Base-by-base conservation (phyloP, 2,113 vertebrate species). In the Actenoides lindsayi region DNA sequence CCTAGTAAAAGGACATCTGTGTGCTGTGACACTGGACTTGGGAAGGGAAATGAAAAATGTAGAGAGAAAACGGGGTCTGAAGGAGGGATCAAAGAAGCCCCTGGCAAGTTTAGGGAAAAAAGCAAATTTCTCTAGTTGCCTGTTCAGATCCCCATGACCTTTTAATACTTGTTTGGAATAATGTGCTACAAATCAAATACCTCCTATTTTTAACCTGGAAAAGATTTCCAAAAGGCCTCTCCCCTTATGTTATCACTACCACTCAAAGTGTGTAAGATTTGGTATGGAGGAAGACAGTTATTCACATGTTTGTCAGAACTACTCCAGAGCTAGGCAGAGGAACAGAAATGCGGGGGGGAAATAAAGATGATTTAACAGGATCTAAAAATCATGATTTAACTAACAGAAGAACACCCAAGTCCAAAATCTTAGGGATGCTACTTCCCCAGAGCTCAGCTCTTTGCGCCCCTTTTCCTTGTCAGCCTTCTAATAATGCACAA, bases 11-110 rank as follows among this genome's bases (percentile, higher is more conserved):
- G 64, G 44, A 39, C 17, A 63, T 8, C 37, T 44, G 11, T 21
- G 16, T 48, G 35, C 50, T 50, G 37, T 5, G 16, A 70, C 2
- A 44, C 0, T 0, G 16, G 27, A 19, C 42, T 37, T 21, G 28
- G 50, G 56, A 71, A 81, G 35, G 50, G 18, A 63, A 44, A 44
- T 11, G 11, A 15, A 84, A 73, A 87, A 37, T 2, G 9, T 6
- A 13, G 56, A 63, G 30, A 53, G 35, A 63, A 94, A 79, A 31
- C 0, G 28, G 7, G 14, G 11, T 71, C 46, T 93, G 70, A 82
- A 63, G 35, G 50, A 82, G 37, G 74, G 39, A 74, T 16, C 0
- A 0, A 71, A 39, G 70, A 90, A 69, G 19, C 1, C 1, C 15
- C 21, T 12, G 70, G 21, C 3, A 63, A 53, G 27, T 70, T 65